phyloP scores from a whole-genome alignment of 2,113 vertebrate species.

The Siphamia tubifer region DNA sequence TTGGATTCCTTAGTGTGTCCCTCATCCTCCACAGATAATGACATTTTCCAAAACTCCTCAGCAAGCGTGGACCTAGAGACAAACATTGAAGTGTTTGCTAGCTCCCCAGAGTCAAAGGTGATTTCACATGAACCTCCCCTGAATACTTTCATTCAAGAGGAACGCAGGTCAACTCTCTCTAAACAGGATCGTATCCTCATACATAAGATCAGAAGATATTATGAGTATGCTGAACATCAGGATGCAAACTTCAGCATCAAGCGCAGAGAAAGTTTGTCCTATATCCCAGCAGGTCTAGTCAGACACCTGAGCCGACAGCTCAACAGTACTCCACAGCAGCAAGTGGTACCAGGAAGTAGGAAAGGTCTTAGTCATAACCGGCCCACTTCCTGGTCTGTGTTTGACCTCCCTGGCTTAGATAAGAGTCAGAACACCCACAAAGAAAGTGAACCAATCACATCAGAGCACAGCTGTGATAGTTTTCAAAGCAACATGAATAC shows the following conservation, averaged over 20 bases:
- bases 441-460: conserved; percentile 14
- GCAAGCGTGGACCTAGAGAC: conserved; percentile 80
- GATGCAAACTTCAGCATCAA: conserved; percentile 86
- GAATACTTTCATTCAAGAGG: conserved; percentile 47
- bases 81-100: conserved; percentile 31
- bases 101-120: conserved; percentile 12
- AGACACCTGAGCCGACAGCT: conserved; percentile 86
- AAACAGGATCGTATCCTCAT: conserved; percentile 87
- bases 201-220: conserved; percentile 91
- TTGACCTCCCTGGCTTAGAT: conserved; percentile 76
- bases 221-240: conserved; percentile 85
- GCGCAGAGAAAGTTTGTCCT: conserved; percentile 92
- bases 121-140: conserved; percentile 11
- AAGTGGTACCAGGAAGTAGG: conserved; percentile 21
- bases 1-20: conserved; percentile 65
- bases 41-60: conserved; percentile 79
- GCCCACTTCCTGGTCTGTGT: conserved; percentile 80
- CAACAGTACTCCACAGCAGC: conserved; percentile 77
- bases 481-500: conserved; percentile 12
- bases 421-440: conserved; percentile 27
- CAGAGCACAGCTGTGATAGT: background rate
- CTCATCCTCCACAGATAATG: conserved; percentile 72
- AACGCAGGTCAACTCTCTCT: conserved; percentile 79
- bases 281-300: conserved; percentile 93
- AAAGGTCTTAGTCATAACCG: conserved; percentile 54